phyloP scores from a whole-genome alignment of 2,888 invertebrate genomes.

The Seira sanloemensis region DNA sequence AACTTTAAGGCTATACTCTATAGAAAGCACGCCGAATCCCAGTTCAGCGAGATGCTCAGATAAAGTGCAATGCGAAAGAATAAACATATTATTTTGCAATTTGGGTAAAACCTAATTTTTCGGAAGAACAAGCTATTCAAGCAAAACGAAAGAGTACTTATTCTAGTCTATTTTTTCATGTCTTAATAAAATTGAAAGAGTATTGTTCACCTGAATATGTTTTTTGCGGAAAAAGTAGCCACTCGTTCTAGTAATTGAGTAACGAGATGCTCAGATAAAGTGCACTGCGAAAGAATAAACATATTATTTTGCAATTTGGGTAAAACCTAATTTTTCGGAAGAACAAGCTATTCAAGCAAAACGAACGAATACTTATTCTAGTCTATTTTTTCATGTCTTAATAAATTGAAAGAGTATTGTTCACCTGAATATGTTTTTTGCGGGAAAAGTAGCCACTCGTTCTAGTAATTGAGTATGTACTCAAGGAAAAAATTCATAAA shows the following conservation, averaged over 20 bases:
- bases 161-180: neutral
- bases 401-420: neutral
- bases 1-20: neutral
- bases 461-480: too few relatives aligned
- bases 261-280: neutral
- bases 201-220: neutral
- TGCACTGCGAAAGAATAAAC: neutral
- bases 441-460: neutral
- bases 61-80: neutral
- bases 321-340: neutral
- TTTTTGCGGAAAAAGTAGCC: neutral
- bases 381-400: neutral
- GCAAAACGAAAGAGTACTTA: neutral
- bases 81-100: neutral
- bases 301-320: neutral
- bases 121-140: neutral
- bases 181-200: neutral
- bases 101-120: neutral
- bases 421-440: neutral
- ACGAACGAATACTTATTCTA: neutral
- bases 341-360: neutral
- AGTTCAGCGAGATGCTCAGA: neutral
- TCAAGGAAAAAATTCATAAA: neutral
- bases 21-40: too few relatives aligned
- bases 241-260: too few relatives aligned